Base-by-base conservation (phyloP, 2,113 vertebrate species). In the Thymallus thymallus region DNA sequence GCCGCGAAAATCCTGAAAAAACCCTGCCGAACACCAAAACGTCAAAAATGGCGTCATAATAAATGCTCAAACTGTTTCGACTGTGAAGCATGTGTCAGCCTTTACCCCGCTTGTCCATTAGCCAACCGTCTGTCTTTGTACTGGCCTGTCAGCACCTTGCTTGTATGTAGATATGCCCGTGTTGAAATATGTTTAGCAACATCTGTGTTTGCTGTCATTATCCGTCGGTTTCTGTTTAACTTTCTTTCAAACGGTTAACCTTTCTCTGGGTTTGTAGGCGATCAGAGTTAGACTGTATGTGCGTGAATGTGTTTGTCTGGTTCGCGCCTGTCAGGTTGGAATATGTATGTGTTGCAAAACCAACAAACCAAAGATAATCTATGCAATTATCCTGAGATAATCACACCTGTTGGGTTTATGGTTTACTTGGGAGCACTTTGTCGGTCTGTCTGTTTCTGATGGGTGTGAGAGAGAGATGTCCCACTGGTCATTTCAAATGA, bases 191-290 rank as follows among this genome's bases (percentile, higher is more conserved):
- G 35, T 76, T 75, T 64, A 30, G n/a, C n/a, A n/a, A n/a, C n/a
- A 61, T 66, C 65, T 58, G 41, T 79, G 72, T 77, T 74, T 76
- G 72, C 75, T 71, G 64, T 71, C 60, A 64, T 72, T 77, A 79
- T 77, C 69, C 20, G 63, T 74, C 72, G 67, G 51, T 12, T 23
- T 68, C 26, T 61, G 63, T 69, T 75, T 72, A 65, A 10, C 60
- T 74, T 68, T 75, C 56, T 76, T 80, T 77, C 45, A 30, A 22
- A 32, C 41, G 23, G 51, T 56, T 41, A 18, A 70, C 55, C 69
- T 68, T 75, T 48, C 68, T 41, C 71, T 30, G 35, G 30, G 20
- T 30, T 26, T 71, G 51, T 26, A 58, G 60, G 72, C 63, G 69
- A 20, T 68, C 3, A 10, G 24, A 60, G 41, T 58, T 67, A 48